Conservation (phyloP, 2,113 vertebrate species). For the Hassar affinis region DNA sequence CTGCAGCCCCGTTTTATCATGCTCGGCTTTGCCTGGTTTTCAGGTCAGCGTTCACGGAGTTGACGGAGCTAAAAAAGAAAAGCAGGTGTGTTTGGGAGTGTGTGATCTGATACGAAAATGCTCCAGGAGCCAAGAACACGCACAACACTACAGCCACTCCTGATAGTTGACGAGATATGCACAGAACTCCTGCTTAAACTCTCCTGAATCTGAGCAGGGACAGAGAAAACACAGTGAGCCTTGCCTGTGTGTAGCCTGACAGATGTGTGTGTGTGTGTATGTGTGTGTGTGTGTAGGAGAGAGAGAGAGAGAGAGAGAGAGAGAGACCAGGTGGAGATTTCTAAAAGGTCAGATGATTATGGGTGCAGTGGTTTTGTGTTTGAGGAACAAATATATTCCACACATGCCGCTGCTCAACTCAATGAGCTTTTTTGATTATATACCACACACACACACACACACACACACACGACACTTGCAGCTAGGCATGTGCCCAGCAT, state of each 20-base stretch:
- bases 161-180: neutral
- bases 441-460: neutral
- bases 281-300: neutral
- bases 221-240: neutral
- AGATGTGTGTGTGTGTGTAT: conserved; percentile 4
- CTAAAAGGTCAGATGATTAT: conserved; percentile 35
- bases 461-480: neutral
- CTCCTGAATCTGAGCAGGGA: neutral
- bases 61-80: conserved; percentile 33
- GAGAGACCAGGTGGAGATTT: conserved; percentile 3
- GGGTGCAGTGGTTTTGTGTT: conserved; percentile 32
- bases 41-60: conserved; percentile 42
- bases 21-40: conserved; percentile 35
- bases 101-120: conserved; percentile 31
- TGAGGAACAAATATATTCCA: conserved; percentile 33
- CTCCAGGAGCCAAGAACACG: neutral
- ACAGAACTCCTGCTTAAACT: neutral
- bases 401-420: neutral
- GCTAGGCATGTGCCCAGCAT: neutral
- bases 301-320: neutral
- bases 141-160: neutral
- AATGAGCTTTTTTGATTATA: conserved; percentile 12
- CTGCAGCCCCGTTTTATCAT: conserved; percentile 28
- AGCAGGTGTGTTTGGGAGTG: neutral
- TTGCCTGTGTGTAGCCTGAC: neutral